A percentile compares a stretch with the other conserved stretches of the same genome.
Evolutionary conservation across 2,797 vertebrate genomes (phyloP).

Genomic region (Melanotaenia pygmaea): DNA sequence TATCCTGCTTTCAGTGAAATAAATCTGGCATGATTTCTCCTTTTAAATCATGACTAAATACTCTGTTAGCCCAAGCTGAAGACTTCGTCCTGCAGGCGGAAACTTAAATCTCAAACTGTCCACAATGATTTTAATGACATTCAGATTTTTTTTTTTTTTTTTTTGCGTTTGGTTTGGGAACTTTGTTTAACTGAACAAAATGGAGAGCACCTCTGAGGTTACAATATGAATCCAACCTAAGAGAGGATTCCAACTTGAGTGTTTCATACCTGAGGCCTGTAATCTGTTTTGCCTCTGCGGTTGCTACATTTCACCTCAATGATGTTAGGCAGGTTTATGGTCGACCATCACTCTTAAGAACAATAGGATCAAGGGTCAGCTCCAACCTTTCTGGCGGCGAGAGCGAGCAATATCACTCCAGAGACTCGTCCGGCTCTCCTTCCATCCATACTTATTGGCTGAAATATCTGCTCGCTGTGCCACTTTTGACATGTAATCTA

Average conservation of each 20-base stretch:
- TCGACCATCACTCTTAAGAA: slow-evolving; percentile 76
- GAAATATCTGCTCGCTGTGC: slow-evolving; percentile 75
- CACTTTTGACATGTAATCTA: slow-evolving; percentile 80
- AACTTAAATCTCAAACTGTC: slow-evolving; percentile 32
- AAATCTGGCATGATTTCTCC: slow-evolving; percentile 11
- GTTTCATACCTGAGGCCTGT: slow-evolving; percentile 55
- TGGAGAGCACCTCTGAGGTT: slow-evolving; percentile 35
- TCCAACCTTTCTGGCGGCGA: slow-evolving; percentile 29
- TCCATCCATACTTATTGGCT: slow-evolving; percentile 63
- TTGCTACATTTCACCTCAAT: slow-evolving; percentile 69
- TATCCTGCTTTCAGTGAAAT: slow-evolving; percentile 18
- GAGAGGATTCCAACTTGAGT: slow-evolving; percentile 42
- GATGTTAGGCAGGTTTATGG: slow-evolving; percentile 75
- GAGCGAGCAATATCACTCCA: slow-evolving; percentile 57
- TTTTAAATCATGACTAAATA: slow-evolving; percentile 20
- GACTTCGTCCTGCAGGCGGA: slow-evolving; percentile 1
- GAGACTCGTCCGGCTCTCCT: slow-evolving; percentile 42
- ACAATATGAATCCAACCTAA: slow-evolving; percentile 1
- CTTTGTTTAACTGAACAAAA: slow-evolving; percentile 26
- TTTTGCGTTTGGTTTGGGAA: slow-evolving; percentile 36
- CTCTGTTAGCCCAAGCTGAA: slow-evolving; percentile 31
- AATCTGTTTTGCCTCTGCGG: slow-evolving; percentile 64
- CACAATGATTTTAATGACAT: slow-evolving; percentile 43
- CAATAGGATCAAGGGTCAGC: slow-evolving; percentile 74
- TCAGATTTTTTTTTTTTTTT: neutral